Conservation (phyloP, 2,113 vertebrate genomes). For the Athene cunicularia region DNA sequence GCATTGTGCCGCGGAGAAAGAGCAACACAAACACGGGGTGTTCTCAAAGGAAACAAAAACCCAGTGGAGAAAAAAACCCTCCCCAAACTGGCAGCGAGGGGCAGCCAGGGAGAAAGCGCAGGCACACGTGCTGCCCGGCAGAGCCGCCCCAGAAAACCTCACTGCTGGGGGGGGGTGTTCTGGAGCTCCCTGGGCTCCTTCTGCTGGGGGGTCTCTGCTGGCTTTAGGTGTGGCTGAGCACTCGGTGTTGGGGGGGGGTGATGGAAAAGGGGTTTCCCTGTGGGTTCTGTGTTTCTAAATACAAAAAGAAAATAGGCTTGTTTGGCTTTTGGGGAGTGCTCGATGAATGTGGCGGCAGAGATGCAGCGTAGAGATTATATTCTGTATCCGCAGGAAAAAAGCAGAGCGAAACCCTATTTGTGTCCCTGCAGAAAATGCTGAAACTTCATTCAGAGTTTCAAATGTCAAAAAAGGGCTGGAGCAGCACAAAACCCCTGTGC, state of each 20-base stretch:
- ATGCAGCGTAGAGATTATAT: rapidly evolving
- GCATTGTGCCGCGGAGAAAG: constrained; percentile 77
- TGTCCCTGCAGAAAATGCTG: background rate
- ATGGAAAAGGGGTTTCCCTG: background rate
- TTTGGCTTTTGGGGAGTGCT: background rate
- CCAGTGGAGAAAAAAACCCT: background rate
- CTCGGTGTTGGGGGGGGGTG: too few species aligned
- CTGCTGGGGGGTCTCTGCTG: background rate
- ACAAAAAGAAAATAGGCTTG: background rate
- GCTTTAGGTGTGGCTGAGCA: background rate
- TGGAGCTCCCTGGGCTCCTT: background rate
- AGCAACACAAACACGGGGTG: constrained; percentile 75
- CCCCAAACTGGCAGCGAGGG: background rate
- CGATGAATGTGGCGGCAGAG: background rate
- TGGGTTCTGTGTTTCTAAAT: background rate
- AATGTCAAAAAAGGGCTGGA: background rate
- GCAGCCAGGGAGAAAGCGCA: background rate
- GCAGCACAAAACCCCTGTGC: rapidly evolving
- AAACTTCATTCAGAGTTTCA: background rate
- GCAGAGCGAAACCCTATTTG: background rate
- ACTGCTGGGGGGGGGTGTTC: rapidly evolving
- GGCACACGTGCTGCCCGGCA: background rate
- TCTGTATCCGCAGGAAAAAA: rapidly evolving
- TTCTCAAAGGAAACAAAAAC: constrained; percentile 78
- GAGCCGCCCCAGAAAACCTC: rapidly evolving